phyloP scores from a whole-genome alignment of 2,113 vertebrate species.

The Myiagra hebetior region DNA sequence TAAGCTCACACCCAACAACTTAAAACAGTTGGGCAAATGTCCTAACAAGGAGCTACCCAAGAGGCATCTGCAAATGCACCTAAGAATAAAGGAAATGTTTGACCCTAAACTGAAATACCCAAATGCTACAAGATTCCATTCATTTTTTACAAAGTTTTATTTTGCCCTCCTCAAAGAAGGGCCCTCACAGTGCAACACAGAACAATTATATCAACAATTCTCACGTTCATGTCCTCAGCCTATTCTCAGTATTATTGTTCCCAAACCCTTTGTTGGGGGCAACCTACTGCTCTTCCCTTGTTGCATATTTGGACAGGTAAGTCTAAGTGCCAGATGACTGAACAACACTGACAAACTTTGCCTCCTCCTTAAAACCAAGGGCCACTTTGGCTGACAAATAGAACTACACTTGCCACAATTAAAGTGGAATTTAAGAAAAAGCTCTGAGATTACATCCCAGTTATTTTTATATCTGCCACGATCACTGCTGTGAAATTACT shows the following conservation, averaged over 20 bases:
- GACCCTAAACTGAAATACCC: not conserved
- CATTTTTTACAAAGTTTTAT: not conserved
- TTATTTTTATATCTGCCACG: not conserved
- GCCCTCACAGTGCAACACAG: not conserved
- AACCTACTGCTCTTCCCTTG: not conserved
- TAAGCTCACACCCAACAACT: not conserved
- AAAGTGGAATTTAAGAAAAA: not conserved
- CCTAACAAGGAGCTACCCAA: not conserved
- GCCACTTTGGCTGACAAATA: not conserved
- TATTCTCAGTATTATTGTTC: not conserved
- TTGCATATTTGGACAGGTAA: not conserved
- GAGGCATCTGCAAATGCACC: not conserved
- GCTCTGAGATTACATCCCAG: not conserved
- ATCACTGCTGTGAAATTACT: not conserved
- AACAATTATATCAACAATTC: not conserved
- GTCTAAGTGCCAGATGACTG: not conserved
- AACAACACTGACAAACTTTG: not conserved
- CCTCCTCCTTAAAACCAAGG: not conserved
- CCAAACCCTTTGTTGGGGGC: not conserved
- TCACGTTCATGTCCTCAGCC: rapidly evolving
- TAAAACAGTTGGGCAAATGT: not conserved
- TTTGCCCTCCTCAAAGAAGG: not conserved
- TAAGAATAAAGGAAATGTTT: not conserved
- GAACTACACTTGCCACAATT: not conserved
- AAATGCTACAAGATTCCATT: not conserved